phyloP scores from a whole-genome alignment of 92 coral and sea anemone genomes.

The Epizoanthus illoricatus region DNA sequence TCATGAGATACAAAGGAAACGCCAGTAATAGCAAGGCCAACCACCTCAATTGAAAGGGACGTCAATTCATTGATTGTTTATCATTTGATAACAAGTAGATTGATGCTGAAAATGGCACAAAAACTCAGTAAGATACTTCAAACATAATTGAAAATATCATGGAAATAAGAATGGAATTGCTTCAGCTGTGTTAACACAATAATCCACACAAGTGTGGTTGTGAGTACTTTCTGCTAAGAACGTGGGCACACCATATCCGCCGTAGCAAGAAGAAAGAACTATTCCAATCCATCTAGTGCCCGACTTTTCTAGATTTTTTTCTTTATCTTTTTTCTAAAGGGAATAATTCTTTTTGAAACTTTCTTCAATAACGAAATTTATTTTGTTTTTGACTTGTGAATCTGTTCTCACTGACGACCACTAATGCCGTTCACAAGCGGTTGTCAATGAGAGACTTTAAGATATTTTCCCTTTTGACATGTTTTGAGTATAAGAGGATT shows the following conservation, averaged over 20 bases:
- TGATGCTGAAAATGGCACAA: neutral
- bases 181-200: slow-evolving; percentile 18
- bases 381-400: too few species aligned
- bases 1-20: neutral
- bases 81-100: neutral
- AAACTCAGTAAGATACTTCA: neutral
- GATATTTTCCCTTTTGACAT: too few species aligned
- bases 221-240: slow-evolving; percentile 14
- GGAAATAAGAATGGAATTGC: slow-evolving; percentile 24
- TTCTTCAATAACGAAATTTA: too few species aligned
- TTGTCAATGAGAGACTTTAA: too few species aligned
- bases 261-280: neutral
- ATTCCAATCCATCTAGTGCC: too few species aligned
- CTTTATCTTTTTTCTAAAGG: too few species aligned
- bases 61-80: neutral
- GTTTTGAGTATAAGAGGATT: too few species aligned
- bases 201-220: neutral
- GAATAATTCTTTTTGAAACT: too few species aligned
- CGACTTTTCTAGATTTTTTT: too few species aligned
- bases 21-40: slow-evolving; percentile 8
- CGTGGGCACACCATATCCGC: slow-evolving; percentile 22
- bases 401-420: too few species aligned
- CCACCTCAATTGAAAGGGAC: neutral
- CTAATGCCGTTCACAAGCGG: too few species aligned
- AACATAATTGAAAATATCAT: neutral